Evolutionary conservation across 2,888 invertebrate genomes (phyloP).

Genomic region (Allophyes oxyacanthae): DNA sequence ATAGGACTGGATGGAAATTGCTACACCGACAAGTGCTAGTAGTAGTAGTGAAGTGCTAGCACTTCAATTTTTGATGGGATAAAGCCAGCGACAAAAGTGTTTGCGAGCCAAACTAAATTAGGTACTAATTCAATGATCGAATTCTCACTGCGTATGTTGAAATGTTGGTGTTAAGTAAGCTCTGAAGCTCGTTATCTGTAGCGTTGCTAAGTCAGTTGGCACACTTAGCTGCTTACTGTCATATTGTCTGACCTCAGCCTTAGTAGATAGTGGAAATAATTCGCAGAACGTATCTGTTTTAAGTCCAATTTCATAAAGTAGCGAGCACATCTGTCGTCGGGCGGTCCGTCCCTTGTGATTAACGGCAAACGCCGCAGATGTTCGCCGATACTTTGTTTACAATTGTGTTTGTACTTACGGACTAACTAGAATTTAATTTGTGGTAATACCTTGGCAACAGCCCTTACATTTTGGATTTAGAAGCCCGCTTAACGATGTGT

Average conservation of each 20-base stretch:
- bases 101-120: conserved; percentile 5
- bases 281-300: conserved; percentile 24
- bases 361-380: conserved; percentile 47
- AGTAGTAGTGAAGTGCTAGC: too few species aligned
- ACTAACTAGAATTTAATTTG: too few species aligned
- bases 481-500: too few species aligned
- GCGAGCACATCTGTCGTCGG: conserved; percentile 37
- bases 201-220: too few species aligned
- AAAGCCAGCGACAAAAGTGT: conserved; percentile 10
- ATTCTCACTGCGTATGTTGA: neutral
- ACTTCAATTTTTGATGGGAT: neutral
- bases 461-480: too few species aligned
- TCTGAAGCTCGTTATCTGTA: too few species aligned
- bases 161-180: too few species aligned
- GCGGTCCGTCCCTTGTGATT: conserved; percentile 30
- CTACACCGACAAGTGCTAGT: too few species aligned
- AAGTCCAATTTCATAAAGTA: conserved; percentile 46
- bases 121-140: neutral
- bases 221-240: neutral
- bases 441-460: conserved; percentile 4
- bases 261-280: neutral
- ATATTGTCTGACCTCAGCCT: neutral
- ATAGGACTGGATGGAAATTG: too few species aligned
- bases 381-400: conserved; percentile 20
- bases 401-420: conserved; percentile 12